These are phyloP conservation scores for Myripristis murdjan DNA, from an alignment of 2,797 vertebrate species.

Conservation along the genomic window DNA sequence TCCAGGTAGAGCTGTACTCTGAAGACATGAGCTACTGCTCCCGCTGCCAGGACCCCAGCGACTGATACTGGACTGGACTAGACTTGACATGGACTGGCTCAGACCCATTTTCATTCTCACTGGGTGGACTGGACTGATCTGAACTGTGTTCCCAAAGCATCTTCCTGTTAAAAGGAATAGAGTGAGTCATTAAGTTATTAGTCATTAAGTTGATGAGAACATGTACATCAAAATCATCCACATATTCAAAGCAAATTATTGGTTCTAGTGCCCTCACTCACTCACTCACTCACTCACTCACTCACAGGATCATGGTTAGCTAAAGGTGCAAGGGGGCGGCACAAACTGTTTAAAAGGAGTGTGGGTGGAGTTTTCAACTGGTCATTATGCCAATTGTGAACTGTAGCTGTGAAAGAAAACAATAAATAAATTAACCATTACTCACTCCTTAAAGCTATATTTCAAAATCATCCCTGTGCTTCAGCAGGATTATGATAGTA, in stretches of 20 bases:
- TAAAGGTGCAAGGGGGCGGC: too few relatives aligned
- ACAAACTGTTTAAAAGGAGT: too few relatives aligned
- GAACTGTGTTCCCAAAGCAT: slow-evolving; percentile 16
- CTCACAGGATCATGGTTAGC: too few relatives aligned
- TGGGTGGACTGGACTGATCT: slow-evolving; percentile 10
- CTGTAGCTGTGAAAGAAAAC: too few relatives aligned
- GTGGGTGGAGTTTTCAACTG: too few relatives aligned
- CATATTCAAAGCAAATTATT: slow-evolving; percentile 19
- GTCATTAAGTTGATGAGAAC: background rate
- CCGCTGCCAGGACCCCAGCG: slow-evolving; percentile 89
- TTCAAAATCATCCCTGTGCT: too few relatives aligned
- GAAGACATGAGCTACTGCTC: slow-evolving; percentile 90
- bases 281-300: too few relatives aligned
- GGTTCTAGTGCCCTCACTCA: background rate
- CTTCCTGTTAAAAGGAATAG: slow-evolving; percentile 7
- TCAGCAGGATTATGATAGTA: too few relatives aligned
- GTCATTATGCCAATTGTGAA: too few relatives aligned
- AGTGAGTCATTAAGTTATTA: background rate
- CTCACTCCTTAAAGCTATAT: too few relatives aligned
- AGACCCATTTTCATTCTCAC: slow-evolving; percentile 35
- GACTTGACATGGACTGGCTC: slow-evolving; percentile 38
- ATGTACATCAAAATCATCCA: slow-evolving; percentile 35
- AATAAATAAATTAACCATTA: too few relatives aligned
- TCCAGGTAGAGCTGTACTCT: slow-evolving; percentile 92
- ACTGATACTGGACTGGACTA: slow-evolving; percentile 77